Conservation (phyloP, 2,888 invertebrate species). For the Tricholauxania praeusta region DNA sequence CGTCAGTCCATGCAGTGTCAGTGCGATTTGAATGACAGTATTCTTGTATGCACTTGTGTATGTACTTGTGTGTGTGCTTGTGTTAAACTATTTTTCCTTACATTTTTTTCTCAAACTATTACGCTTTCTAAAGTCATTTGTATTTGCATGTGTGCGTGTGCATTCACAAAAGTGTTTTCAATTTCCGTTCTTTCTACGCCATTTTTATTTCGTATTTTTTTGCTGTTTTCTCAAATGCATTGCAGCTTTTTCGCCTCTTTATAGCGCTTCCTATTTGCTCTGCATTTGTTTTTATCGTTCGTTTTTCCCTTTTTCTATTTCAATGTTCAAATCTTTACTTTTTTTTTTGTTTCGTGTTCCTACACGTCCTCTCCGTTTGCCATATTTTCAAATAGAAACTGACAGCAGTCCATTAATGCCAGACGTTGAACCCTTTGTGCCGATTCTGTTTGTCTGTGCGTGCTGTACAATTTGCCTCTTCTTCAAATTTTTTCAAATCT, state of each 20-base stretch:
- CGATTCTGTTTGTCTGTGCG: no score
- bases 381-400: constrained; percentile 34
- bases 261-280: neutral
- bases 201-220: constrained; percentile 2
- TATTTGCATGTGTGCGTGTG: constrained; percentile 3
- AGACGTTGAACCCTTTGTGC: constrained; percentile 30
- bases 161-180: constrained; percentile 30
- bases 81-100: no score
- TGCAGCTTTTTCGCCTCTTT: neutral
- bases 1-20: no score
- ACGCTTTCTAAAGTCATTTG: no score
- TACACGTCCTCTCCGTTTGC: constrained; percentile 24
- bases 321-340: neutral
- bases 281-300: neutral
- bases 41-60: no score
- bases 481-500: neutral
- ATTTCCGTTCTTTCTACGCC: constrained; percentile 30
- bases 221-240: constrained; percentile 14
- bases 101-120: no score
- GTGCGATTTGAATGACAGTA: no score
- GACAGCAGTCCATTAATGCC: constrained; percentile 35
- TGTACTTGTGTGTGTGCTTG: no score
- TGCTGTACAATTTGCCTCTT: no score
- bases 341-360: neutral
- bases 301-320: neutral